Conservation (phyloP, 37 sponge, comb jelly and placozoan genomes). For the Hormiphora californensis region DNA sequence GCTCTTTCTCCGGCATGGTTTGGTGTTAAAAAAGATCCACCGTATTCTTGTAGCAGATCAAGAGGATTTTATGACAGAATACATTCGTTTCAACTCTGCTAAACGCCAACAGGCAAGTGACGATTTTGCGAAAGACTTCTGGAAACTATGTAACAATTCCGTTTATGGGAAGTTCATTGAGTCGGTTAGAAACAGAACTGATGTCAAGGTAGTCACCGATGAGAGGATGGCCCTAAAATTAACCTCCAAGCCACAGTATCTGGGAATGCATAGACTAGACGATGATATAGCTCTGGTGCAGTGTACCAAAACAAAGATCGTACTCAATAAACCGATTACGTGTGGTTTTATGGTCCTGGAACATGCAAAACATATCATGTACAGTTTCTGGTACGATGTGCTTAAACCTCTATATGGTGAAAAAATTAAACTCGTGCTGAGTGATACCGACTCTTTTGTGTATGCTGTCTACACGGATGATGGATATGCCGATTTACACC, state of each 20-base stretch:
- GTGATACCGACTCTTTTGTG: conserved; percentile 11
- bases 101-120: neutral
- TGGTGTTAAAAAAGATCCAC: neutral
- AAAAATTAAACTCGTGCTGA: conserved; percentile 9
- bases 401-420: conserved; percentile 9
- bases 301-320: neutral
- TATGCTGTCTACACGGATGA: neutral
- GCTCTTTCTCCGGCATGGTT: neutral
- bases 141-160: neutral
- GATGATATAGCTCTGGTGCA: neutral
- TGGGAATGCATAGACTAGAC: conserved; percentile 11
- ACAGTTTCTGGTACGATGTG: conserved; percentile 8
- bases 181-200: neutral
- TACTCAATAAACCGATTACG: conserved; percentile 20
- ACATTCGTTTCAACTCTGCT: neutral
- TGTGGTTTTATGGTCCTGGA: conserved; percentile 32
- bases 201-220: neutral
- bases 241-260: neutral
- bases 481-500: neutral
- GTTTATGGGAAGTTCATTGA: conserved; percentile 32
- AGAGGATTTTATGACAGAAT: neutral
- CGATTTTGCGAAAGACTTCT: neutral
- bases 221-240: neutral
- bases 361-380: conserved; percentile 21
- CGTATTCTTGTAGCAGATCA: neutral